Evolutionary conservation across 2,113 vertebrate species (phyloP).

Genomic region (Boleophthalmus pectinirostris): DNA sequence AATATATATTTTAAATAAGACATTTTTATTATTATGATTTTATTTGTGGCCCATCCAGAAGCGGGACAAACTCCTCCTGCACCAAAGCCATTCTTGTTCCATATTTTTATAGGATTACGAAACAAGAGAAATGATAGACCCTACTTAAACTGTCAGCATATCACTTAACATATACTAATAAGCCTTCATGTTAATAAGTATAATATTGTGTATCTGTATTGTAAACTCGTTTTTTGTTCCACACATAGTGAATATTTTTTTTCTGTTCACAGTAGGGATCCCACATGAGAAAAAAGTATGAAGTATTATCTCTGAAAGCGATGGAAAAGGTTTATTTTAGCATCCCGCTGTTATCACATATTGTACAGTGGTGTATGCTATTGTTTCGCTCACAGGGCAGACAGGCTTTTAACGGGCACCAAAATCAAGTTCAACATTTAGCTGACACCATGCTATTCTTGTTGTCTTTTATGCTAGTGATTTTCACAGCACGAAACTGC

Average conservation of each 20-base stretch:
- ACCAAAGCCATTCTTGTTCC: neutral
- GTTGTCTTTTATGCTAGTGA: slow-evolving; percentile 6
- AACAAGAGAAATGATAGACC: neutral
- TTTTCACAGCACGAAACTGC: neutral
- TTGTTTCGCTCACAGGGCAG: neutral
- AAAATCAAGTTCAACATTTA: neutral
- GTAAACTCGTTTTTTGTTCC: slow-evolving; percentile 26
- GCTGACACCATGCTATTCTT: neutral
- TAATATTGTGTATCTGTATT: neutral
- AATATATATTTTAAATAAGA: too few relatives aligned
- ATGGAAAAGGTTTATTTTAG: neutral
- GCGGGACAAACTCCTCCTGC: neutral
- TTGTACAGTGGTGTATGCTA: neutral
- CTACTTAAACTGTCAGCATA: too few relatives aligned
- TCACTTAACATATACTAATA: too few relatives aligned
- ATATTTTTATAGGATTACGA: too few relatives aligned
- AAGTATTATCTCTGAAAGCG: neutral
- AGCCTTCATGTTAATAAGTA: too few relatives aligned
- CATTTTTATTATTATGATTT: neutral
- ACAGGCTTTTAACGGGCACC: neutral
- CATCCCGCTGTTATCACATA: slow-evolving; percentile 3
- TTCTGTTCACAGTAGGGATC: neutral
- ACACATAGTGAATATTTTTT: slow-evolving; percentile 10
- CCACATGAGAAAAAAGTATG: neutral
- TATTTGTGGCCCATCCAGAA: neutral